Conservation (phyloP, 2,113 vertebrate genomes). For the Halcyon malimbica region DNA sequence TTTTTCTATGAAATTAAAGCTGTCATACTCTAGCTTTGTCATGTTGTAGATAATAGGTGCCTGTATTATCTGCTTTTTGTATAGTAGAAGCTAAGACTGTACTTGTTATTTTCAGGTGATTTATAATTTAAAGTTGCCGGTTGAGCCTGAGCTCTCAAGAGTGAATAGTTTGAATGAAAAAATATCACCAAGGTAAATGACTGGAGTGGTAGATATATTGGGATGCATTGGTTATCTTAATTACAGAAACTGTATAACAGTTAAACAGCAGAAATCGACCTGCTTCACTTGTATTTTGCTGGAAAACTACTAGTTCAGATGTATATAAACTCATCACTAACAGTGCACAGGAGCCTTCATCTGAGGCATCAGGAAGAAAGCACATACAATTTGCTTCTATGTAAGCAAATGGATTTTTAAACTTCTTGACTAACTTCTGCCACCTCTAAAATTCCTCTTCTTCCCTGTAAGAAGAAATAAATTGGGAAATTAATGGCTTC, state of each 20-base stretch:
- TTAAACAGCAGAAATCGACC: not conserved
- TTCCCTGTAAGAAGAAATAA: not conserved
- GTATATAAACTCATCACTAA: not conserved
- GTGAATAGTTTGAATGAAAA: slow-evolving; percentile 63
- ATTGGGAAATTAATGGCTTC: not conserved
- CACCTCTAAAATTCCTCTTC: not conserved
- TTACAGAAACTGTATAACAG: not conserved
- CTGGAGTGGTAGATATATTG: not conserved
- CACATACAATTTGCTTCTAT: fast-evolving
- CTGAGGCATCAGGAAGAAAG: not conserved
- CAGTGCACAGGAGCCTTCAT: not conserved
- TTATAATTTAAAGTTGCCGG: slow-evolving; percentile 66
- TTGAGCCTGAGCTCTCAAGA: slow-evolving; percentile 68
- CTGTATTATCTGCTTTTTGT: not conserved
- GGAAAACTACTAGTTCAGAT: not conserved
- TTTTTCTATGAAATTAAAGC: not conserved
- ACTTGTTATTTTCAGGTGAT: slow-evolving; percentile 72
- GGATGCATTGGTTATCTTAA: not conserved
- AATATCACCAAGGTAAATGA: slow-evolving; percentile 63
- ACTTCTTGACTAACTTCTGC: not conserved
- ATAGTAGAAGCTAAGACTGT: not conserved
- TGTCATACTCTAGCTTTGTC: not conserved
- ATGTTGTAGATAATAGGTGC: not conserved
- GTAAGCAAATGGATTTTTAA: not conserved
- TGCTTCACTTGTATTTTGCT: not conserved